Conservation (phyloP, 2,113 vertebrate species). For the Tringa solitaria region DNA sequence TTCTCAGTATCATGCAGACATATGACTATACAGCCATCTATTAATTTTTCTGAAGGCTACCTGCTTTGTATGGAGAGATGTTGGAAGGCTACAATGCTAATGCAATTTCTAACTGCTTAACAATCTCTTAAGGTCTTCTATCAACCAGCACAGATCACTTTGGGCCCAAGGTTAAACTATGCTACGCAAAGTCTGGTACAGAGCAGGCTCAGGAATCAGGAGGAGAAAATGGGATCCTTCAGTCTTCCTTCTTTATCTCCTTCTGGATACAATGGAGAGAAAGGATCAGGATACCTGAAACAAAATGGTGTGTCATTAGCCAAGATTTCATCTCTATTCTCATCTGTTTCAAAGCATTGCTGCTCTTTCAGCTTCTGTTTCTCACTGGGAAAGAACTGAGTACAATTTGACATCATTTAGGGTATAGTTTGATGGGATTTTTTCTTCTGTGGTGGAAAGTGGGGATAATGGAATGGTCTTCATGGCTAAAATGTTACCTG, state of each 20-base stretch:
- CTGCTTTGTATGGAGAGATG: not conserved
- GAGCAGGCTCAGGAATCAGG: not conserved
- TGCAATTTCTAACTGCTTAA: not conserved
- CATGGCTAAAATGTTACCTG: not conserved
- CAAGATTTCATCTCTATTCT: not conserved
- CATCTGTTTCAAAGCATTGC: not conserved
- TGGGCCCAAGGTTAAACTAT: not conserved
- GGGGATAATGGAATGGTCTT: not conserved
- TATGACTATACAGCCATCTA: not conserved
- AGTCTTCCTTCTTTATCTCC: not conserved
- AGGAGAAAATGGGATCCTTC: not conserved
- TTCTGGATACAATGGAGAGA: not conserved
- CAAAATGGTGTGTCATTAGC: not conserved
- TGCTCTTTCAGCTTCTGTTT: not conserved
- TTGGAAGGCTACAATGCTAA: not conserved
- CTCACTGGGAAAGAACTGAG: not conserved
- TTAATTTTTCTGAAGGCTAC: not conserved
- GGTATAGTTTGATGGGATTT: not conserved
- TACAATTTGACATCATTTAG: not conserved
- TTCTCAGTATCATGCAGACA: not conserved
- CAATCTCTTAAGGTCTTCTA: not conserved
- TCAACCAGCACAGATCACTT: not conserved
- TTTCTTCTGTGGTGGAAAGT: not conserved
- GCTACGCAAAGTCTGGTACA: not conserved
- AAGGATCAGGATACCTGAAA: not conserved